phyloP scores from a whole-genome alignment of 2,888 invertebrate genomes.

The Leptothorax acervorum region DNA sequence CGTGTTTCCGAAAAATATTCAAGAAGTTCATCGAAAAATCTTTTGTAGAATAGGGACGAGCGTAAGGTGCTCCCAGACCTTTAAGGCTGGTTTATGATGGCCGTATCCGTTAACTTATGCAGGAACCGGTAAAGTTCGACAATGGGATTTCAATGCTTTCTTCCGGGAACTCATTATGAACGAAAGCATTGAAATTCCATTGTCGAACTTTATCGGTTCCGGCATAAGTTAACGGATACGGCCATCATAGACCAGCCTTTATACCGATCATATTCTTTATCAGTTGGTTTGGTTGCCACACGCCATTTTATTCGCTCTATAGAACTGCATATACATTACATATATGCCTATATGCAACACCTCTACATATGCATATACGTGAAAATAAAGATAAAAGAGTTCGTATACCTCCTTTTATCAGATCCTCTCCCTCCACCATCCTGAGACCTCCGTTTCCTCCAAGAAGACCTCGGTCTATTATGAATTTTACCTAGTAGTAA shows the following conservation, averaged over 20 bases:
- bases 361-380: slow-evolving; percentile 25
- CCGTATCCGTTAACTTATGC: no score
- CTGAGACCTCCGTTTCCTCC: slow-evolving; percentile 77
- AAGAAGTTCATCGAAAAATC: slow-evolving; percentile 77
- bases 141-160: no score
- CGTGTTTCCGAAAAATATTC: slow-evolving; percentile 77
- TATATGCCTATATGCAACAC: slow-evolving; percentile 4
- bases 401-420: slow-evolving; percentile 64
- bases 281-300: slow-evolving; percentile 77
- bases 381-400: slow-evolving; percentile 70
- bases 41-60: slow-evolving; percentile 77
- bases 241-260: slow-evolving; percentile 30
- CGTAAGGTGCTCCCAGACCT: slow-evolving; percentile 79
- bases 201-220: no score
- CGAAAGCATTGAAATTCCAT: no score
- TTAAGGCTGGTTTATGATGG: no score
- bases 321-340: slow-evolving; percentile 19
- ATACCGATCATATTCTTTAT: slow-evolving; percentile 85
- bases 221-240: no score
- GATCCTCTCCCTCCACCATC: slow-evolving; percentile 82
- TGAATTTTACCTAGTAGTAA: slow-evolving; percentile 27
- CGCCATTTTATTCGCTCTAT: slow-evolving; percentile 36
- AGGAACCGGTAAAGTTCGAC: no score
- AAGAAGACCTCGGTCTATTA: slow-evolving; percentile 32
- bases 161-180: no score